Base-by-base conservation (phyloP, 2,113 vertebrate species). In the Pimephales promelas region DNA sequence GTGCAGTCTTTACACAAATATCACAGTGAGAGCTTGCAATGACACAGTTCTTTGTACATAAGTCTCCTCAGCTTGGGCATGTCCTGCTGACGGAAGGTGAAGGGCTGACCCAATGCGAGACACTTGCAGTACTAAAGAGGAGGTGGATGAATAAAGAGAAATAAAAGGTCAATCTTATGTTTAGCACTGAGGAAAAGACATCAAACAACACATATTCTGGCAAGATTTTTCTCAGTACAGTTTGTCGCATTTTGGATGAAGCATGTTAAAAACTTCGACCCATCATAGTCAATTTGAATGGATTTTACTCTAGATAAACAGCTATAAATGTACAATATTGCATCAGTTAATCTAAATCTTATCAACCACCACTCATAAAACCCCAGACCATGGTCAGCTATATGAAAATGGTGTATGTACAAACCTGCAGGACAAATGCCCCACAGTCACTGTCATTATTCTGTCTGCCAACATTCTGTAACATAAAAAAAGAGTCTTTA, bases 21-120 rank as follows among this genome's bases (percentile, higher is more conserved):
- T 97, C 95, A 97, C 95, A 96, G 93, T 72, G 92, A 94, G 86
- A 97, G 95, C 93, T 96, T 96, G 94, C 96, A 96, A 93, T 96
- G 95, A 94, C 97, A 97, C 79, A 97, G 96, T 94, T 97, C 96
- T 95, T 97, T 97, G 94, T 97, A 97, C 95, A 97, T 97, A 90
- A 96, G 94, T 87, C 96, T 95, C 80, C 96, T 94, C 85, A 97
- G 95, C 83, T 95, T 95, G 79, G 96, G 97, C 97, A 97, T 97
- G 86, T 97, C 96, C 92, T 95, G 96, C 91, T 97, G 97, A 70
- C 95, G 96, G 83, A 97, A 97, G 87, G 88, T 92, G 93, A 97
- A 97, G 0, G 94, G 95, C 90, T 96, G 95, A 47, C 94, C 95
- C 87, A 97, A 89, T 10, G 96, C 96, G 91, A 97, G 94, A 92